A percentile compares a stretch with the other conserved stretches of the same genome.
Conservation (phyloP, 2,113 vertebrate genomes). For the Poeciliopsis occidentalis region DNA sequence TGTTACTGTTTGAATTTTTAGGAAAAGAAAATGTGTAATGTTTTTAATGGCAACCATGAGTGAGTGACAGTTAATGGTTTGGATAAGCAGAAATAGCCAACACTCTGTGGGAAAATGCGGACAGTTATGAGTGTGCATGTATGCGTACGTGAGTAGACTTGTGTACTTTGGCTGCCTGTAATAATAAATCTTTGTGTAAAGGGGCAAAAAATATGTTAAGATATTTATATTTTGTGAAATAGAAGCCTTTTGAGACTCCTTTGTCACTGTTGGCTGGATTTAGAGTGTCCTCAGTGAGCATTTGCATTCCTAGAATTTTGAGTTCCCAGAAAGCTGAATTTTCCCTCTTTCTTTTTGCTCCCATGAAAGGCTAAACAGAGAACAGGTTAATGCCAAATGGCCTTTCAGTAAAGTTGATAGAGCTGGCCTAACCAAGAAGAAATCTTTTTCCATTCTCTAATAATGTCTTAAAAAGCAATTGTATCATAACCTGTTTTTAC, state of each 20-base stretch:
- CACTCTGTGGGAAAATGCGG: slow-evolving; percentile 66
- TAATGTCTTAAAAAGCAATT: not conserved
- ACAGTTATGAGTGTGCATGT: slow-evolving; percentile 31
- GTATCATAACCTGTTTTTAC: not conserved
- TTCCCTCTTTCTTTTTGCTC: slow-evolving; percentile 44
- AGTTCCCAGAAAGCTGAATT: slow-evolving; percentile 68
- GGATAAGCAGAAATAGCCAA: slow-evolving; percentile 53
- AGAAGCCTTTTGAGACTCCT: slow-evolving; percentile 64
- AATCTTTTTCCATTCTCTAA: slow-evolving; percentile 11
- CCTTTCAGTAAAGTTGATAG: slow-evolving; percentile 9
- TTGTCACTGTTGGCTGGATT: slow-evolving; percentile 77
- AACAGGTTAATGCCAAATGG: slow-evolving; percentile 19
- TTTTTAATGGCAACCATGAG: slow-evolving; percentile 55
- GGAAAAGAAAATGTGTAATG: slow-evolving; percentile 30
- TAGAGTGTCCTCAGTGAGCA: slow-evolving; percentile 56
- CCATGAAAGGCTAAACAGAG: not conserved
- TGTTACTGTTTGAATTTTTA: slow-evolving; percentile 36
- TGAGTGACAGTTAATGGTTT: slow-evolving; percentile 62
- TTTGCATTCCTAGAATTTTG: slow-evolving; percentile 63
- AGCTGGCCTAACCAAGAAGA: slow-evolving; percentile 11
- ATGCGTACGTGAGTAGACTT: slow-evolving; percentile 55
- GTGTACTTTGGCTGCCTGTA: slow-evolving; percentile 71
- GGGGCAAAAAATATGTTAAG: slow-evolving; percentile 53
- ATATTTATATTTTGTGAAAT: slow-evolving; percentile 71
- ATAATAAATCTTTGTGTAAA: slow-evolving; percentile 48